phyloP scores from a whole-genome alignment of 2,888 invertebrate species.

The Pseudococcus viburni region DNA sequence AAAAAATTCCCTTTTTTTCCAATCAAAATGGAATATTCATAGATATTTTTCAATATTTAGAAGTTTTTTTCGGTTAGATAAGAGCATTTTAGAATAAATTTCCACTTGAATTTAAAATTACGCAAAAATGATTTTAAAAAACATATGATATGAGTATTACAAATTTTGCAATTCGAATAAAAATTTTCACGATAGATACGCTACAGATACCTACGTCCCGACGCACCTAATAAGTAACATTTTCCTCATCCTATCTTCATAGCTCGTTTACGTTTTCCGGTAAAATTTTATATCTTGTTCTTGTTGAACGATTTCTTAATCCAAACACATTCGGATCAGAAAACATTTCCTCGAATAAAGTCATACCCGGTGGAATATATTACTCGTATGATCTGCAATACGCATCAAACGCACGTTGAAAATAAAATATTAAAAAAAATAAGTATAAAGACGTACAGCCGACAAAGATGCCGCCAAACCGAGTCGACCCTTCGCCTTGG shows the following conservation, averaged over 20 bases:
- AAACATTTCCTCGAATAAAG: constrained; percentile 43
- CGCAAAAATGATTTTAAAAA: too few species aligned
- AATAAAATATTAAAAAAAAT: constrained; percentile 26
- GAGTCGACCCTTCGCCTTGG: constrained; percentile 56
- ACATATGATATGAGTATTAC: too few species aligned
- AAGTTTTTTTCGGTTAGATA: too few species aligned
- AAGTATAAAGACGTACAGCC: constrained; percentile 35
- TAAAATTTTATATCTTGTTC: constrained; percentile 21
- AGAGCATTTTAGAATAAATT: too few species aligned
- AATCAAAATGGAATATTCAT: too few species aligned
- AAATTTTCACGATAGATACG: too few species aligned
- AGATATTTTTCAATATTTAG: too few species aligned
- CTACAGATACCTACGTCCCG: neutral
- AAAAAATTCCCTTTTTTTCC: too few species aligned
- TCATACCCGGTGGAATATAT: neutral
- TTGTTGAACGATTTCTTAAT: constrained; percentile 27
- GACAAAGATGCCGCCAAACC: constrained; percentile 62
- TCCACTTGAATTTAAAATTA: too few species aligned
- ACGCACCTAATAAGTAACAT: neutral
- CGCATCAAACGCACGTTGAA: neutral
- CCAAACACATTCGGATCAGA: neutral
- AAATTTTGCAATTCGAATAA: too few species aligned
- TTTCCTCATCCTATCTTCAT: constrained; percentile 20
- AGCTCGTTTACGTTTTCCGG: constrained; percentile 43
- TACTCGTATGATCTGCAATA: neutral